phyloP scores from a whole-genome alignment of 2,797 vertebrate genomes.

The Onychomys leucogaster region DNA sequence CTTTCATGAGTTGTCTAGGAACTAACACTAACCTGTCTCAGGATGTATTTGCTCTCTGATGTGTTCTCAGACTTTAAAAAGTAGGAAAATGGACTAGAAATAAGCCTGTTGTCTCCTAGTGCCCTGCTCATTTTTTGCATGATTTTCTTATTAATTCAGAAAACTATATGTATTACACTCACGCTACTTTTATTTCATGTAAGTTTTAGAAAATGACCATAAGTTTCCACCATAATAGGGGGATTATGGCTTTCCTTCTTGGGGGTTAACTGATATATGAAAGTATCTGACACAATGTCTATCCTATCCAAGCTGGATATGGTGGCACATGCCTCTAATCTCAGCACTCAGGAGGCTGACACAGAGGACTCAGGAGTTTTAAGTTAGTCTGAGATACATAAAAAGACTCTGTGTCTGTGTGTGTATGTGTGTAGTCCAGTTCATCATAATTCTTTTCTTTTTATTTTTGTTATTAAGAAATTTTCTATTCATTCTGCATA shows the following conservation, averaged over 20 bases:
- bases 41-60: conserved; percentile 6
- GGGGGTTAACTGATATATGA: not conserved
- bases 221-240: not conserved
- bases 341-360: not conserved
- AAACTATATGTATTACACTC: not conserved
- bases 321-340: not conserved
- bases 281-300: not conserved
- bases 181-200: not conserved
- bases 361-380: not conserved
- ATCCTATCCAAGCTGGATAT: not conserved
- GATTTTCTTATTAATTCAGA: not conserved
- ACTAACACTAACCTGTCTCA: not conserved
- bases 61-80: conserved; percentile 12
- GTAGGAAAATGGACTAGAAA: not conserved
- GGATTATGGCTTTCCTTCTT: not conserved
- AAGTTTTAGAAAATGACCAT: conserved; percentile 2
- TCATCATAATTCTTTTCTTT: not conserved
- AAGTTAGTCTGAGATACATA: not conserved
- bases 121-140: not conserved
- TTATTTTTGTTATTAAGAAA: too few species aligned
- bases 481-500: too few species aligned
- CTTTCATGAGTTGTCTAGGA: not conserved
- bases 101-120: not conserved
- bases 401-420: too few species aligned
- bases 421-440: not conserved